Percentiles rank a stretch among this genome's conserved stretches.
Evolutionary conservation across 1,140 invertebrate genomes (phyloP).

Genomic region (Zaprionus vittiger): DNA sequence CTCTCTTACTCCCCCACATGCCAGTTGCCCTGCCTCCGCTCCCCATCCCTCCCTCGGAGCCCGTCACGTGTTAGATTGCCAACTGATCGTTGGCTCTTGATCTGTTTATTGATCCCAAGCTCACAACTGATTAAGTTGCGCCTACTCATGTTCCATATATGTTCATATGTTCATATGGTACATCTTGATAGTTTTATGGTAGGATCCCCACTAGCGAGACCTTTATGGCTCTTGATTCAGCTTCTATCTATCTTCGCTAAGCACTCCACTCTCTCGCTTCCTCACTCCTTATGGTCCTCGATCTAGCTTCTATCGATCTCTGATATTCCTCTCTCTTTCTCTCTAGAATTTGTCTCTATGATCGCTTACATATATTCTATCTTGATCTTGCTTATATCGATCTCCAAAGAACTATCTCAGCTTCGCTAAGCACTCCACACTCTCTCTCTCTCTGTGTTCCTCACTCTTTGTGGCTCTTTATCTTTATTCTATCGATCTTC

Average conservation of each 20-base stretch:
- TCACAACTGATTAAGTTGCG: constrained; percentile 9
- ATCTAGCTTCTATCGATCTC: background rate
- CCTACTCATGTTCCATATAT: background rate
- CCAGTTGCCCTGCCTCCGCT: too few relatives aligned
- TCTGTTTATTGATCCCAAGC: constrained; percentile 29
- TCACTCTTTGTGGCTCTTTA: too few relatives aligned
- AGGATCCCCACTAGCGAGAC: background rate
- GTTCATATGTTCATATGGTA: background rate
- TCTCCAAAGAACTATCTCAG: too few relatives aligned
- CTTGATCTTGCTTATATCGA: too few relatives aligned
- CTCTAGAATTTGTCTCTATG: too few relatives aligned
- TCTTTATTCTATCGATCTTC: too few relatives aligned
- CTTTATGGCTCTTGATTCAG: background rate
- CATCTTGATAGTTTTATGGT: background rate
- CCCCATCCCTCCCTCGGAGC: background rate
- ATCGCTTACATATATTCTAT: too few relatives aligned
- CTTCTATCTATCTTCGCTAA: constrained; percentile 1
- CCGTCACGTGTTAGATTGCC: constrained; percentile 30
- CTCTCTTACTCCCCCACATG: too few relatives aligned
- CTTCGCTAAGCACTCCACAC: too few relatives aligned
- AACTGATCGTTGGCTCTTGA: constrained; percentile 26
- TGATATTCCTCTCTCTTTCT: background rate
- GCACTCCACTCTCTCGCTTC: background rate
- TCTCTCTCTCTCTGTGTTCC: too few relatives aligned
- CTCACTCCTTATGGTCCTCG: background rate